phyloP scores from a whole-genome alignment of 2,888 invertebrate genomes.

The Megamerina dolium region DNA sequence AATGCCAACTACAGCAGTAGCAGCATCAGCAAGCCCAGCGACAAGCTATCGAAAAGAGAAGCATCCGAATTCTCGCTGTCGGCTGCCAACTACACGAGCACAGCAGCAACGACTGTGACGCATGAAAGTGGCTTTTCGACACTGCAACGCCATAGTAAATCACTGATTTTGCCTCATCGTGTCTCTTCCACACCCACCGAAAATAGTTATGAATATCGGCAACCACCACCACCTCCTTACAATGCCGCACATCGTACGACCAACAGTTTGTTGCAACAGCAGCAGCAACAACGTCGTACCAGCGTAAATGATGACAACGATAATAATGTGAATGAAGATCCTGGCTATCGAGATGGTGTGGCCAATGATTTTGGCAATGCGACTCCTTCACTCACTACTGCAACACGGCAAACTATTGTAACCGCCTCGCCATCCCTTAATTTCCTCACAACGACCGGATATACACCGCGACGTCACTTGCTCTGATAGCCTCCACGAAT shows the following conservation, averaged over 20 bases:
- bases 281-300: slow-evolving; percentile 22
- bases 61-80: slow-evolving; percentile 10
- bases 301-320: slow-evolving; percentile 18
- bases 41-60: slow-evolving; percentile 20
- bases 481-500: slow-evolving; percentile 31
- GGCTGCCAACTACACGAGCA: slow-evolving; percentile 17
- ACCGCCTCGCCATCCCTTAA: slow-evolving; percentile 33
- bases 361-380: neutral
- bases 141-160: slow-evolving; percentile 22
- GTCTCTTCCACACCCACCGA: slow-evolving; percentile 21
- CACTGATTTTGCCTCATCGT: slow-evolving; percentile 22
- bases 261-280: slow-evolving; percentile 16
- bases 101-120: slow-evolving; percentile 16
- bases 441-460: slow-evolving; percentile 30
- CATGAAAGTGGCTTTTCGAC: slow-evolving; percentile 19
- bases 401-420: slow-evolving; percentile 31
- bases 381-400: slow-evolving; percentile 5
- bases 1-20: slow-evolving; percentile 3
- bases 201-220: slow-evolving; percentile 27
- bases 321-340: slow-evolving; percentile 21
- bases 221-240: slow-evolving; percentile 34
- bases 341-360: slow-evolving; percentile 22
- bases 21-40: slow-evolving; percentile 10
- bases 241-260: slow-evolving; percentile 26
- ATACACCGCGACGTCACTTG: slow-evolving; percentile 31